These are phyloP conservation scores for Mormyrus hasselquistii DNA, from an alignment of 2,797 vertebrate species.

Conservation along the genomic window DNA sequence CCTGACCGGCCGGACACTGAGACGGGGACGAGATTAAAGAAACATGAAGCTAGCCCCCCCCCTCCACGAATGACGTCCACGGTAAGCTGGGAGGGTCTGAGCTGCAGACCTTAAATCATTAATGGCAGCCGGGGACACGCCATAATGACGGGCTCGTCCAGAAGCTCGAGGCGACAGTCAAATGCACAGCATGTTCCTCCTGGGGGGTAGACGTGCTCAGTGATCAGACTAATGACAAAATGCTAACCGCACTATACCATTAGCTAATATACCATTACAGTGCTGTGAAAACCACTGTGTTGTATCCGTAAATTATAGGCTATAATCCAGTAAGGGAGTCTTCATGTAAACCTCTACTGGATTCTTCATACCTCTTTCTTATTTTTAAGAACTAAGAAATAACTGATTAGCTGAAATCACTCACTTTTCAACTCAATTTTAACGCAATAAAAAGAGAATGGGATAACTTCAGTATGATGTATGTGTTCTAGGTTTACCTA, in stretches of 20 bases:
- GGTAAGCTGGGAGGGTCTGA: background rate
- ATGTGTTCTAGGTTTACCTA: background rate
- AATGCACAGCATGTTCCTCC: background rate
- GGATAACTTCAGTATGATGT: background rate
- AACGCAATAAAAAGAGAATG: background rate
- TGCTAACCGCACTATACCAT: background rate
- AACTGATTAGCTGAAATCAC: background rate
- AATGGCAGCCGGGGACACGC: background rate
- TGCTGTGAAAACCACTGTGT: background rate
- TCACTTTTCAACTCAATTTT: background rate
- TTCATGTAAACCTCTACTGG: background rate
- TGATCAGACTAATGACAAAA: background rate
- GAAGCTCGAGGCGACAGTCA: background rate
- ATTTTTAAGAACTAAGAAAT: background rate
- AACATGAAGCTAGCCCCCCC: background rate
- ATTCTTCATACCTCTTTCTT: background rate
- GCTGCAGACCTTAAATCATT: slow-evolving; percentile 20
- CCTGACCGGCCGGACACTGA: background rate
- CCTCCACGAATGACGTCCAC: background rate
- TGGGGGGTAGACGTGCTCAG: background rate
- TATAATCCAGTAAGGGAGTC: background rate
- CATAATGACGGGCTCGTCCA: background rate
- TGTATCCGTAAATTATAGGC: background rate
- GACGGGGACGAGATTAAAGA: background rate
- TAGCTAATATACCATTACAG: background rate